Evolutionary conservation across 2,113 vertebrate species (phyloP).

Genomic region (Actenoides lindsayi): DNA sequence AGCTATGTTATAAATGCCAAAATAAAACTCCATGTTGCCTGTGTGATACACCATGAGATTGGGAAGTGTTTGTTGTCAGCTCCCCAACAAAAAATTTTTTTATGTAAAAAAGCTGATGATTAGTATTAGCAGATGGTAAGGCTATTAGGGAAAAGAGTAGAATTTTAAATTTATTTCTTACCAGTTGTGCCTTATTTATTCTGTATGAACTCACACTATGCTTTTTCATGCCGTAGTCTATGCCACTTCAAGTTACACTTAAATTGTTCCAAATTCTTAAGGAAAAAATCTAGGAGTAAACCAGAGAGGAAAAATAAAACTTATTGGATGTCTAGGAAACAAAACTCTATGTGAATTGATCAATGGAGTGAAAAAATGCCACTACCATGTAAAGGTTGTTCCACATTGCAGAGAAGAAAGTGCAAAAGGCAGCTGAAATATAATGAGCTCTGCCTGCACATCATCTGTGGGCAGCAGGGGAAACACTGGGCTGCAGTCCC

Average conservation of each 20-base stretch:
- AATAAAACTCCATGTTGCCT: not conserved
- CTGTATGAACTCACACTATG: not conserved
- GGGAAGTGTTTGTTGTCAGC: not conserved
- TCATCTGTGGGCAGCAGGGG: fast-evolving
- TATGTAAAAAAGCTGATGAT: not conserved
- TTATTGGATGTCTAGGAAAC: not conserved
- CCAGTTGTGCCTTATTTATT: not conserved
- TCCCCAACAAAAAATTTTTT: not conserved
- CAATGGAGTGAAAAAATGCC: not conserved
- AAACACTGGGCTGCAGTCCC: not conserved
- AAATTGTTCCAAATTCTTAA: not conserved
- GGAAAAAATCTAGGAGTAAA: not conserved
- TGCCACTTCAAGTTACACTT: not conserved
- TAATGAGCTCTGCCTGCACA: fast-evolving
- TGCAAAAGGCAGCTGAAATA: not conserved
- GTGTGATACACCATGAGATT: not conserved
- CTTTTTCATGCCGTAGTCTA: not conserved
- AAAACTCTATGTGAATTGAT: not conserved
- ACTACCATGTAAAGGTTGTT: not conserved
- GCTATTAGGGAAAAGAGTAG: not conserved
- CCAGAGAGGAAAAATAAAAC: not conserved
- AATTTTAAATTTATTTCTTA: not conserved
- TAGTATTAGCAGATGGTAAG: not conserved
- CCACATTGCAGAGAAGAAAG: not conserved
- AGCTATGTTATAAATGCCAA: not conserved